Evolutionary conservation across 2,888 invertebrate species (phyloP), one percentile per base, ranked within the genome.

Genomic region (Tachina grossa): DNA sequence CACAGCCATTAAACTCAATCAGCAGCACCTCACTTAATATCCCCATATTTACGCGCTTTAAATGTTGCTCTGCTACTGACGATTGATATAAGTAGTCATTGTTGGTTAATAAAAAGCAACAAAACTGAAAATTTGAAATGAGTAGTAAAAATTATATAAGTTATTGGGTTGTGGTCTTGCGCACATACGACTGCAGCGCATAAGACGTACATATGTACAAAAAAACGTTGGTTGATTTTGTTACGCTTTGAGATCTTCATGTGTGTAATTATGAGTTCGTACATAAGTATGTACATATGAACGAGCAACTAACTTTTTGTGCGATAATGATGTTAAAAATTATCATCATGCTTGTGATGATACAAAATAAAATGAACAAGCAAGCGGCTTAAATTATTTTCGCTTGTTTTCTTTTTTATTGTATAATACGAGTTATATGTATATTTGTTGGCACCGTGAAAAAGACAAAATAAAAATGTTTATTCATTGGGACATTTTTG

Each of bases 161-260:
- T 71, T 83, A 76, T 76, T 76, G 76, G 82, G 71, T 77, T 83
- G 76, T 77, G 71, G 82, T 71, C 65, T 83, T 77, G 47, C 31
- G 69, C 49, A 61, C 74, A 65, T 4, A 66, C 13, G 2, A 3
- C 1, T 43, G 31, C 31, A 31, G 53, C n/a, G 16, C 16, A 65
- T 41, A 19, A 66, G 14, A 11, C 11, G 43, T 16, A 22, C 9
- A 41, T 11, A n/a, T n/a, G n/a, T n/a, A 77, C 47, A n/a, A 45
- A 72, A n/a, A 65, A 72, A 71, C 9, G 51, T 61, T 75, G 31
- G 14, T 31, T 77, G 77, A 59, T 77, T 80, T 85, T 85, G 85
- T 83, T 85, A 85, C 85, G 85, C 79, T 85, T 83, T 72, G 49
- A 85, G 85, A 68, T 53, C 76, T 83, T 76, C 85, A 80, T 85